phyloP scores from a whole-genome alignment of 2,797 vertebrate genomes.

The Paguma larvata region DNA sequence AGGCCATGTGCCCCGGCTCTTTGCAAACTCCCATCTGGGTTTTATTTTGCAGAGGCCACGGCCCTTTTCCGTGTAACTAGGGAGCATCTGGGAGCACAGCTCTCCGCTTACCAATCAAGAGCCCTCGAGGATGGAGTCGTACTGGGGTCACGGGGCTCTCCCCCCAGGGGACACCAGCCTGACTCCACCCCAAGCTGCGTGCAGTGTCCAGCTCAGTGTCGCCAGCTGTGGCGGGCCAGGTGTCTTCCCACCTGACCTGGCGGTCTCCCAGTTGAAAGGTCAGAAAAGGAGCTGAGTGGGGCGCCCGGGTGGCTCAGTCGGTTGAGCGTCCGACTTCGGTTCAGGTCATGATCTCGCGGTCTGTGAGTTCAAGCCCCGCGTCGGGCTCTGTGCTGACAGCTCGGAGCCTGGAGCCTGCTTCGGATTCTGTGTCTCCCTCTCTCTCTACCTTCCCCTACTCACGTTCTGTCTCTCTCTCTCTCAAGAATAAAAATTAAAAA shows the following conservation, averaged over 20 bases:
- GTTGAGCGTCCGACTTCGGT: no score
- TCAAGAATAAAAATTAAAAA: no score
- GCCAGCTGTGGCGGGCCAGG: not conserved
- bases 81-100: slow-evolving; percentile 50
- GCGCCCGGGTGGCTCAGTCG: no score
- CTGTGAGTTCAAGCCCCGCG: no score
- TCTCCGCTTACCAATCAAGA: slow-evolving; percentile 40
- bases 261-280: slow-evolving; percentile 14
- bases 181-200: not conserved
- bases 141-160: not conserved
- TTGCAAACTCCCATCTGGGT: slow-evolving; percentile 66
- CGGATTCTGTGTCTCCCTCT: no score
- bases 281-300: not conserved
- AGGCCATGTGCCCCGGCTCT: slow-evolving; percentile 52
- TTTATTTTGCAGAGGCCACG: slow-evolving; percentile 64
- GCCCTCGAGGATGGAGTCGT: not conserved
- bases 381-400: no score
- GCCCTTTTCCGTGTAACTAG: slow-evolving; percentile 47
- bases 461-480: no score
- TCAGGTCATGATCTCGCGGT: no score
- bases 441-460: no score
- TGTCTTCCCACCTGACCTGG: not conserved
- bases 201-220: not conserved
- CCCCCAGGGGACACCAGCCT: not conserved
- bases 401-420: no score